phyloP scores from a whole-genome alignment of 1,140 invertebrate species.

The Cephus cinctus region DNA sequence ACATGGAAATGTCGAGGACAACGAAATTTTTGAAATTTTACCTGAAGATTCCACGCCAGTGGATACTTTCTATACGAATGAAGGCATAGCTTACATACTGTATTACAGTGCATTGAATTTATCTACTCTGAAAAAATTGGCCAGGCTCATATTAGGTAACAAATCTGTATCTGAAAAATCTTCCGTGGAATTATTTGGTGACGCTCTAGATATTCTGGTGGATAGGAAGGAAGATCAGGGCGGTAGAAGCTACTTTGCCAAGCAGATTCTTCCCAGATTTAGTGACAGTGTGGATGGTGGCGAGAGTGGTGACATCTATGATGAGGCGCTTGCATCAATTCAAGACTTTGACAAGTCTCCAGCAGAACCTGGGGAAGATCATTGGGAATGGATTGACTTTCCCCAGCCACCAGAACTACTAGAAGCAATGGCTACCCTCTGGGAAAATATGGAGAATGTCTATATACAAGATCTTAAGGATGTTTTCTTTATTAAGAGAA shows the following conservation, averaged over 20 bases:
- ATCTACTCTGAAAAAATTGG: conserved; percentile 55
- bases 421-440: conserved; percentile 53
- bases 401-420: conserved; percentile 44
- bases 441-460: conserved; percentile 58
- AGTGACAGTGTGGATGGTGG: not conserved
- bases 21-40: conserved; percentile 50
- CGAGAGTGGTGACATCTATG: not conserved
- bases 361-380: conserved; percentile 50
- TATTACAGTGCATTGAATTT: conserved; percentile 59
- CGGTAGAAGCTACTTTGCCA: not conserved
- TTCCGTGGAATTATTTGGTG: conserved; percentile 55
- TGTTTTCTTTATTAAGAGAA: conserved; percentile 55
- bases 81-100: conserved; percentile 59
- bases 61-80: conserved; percentile 58
- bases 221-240: conserved; percentile 30
- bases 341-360: not conserved
- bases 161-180: conserved; percentile 44
- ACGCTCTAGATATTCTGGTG: conserved; percentile 40
- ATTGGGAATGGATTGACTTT: conserved; percentile 57
- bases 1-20: conserved; percentile 41
- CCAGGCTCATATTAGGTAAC: conserved; percentile 59
- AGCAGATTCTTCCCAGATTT: not conserved
- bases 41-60: conserved; percentile 52
- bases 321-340: not conserved
- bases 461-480: conserved; percentile 59